phyloP scores from a whole-genome alignment of 2,113 vertebrate genomes.

The Seriola aureovittata region DNA sequence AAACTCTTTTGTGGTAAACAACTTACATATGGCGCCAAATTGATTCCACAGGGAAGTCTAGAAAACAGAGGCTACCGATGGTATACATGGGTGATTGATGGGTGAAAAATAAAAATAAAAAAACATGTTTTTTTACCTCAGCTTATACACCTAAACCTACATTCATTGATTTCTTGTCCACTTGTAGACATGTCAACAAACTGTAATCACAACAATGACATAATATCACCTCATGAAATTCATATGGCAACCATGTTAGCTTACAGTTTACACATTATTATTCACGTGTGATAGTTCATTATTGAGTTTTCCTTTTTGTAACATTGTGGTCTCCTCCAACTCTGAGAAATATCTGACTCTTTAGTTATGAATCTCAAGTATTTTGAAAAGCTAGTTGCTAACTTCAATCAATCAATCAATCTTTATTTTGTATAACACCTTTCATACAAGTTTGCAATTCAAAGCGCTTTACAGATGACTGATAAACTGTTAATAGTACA shows the following conservation, averaged over 20 bases:
- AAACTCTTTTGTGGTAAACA: slow-evolving; percentile 21
- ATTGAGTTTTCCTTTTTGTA: neutral
- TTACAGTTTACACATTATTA: too few species aligned
- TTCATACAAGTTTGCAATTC: neutral
- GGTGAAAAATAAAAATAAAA: neutral
- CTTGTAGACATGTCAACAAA: neutral
- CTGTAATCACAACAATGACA: neutral
- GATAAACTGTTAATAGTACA: neutral
- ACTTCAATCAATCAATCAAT: too few species aligned
- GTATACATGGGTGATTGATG: neutral
- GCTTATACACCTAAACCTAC: neutral
- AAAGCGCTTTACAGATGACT: neutral
- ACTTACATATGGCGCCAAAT: slow-evolving; percentile 5
- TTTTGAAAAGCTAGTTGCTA: too few species aligned
- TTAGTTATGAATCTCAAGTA: too few species aligned
- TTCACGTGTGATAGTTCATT: neutral
- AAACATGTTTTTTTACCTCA: neutral
- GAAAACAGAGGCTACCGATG: neutral
- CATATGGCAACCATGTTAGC: too few species aligned
- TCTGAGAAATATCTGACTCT: too few species aligned
- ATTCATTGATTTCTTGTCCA: neutral
- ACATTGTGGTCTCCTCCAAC: neutral
- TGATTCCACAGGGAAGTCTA: neutral
- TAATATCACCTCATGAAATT: neutral
- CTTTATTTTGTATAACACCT: neutral